A percentile compares a stretch with the other conserved stretches of the same genome.
Evolutionary conservation across 2,888 invertebrate genomes (phyloP).

Genomic region (Euproctis similis): DNA sequence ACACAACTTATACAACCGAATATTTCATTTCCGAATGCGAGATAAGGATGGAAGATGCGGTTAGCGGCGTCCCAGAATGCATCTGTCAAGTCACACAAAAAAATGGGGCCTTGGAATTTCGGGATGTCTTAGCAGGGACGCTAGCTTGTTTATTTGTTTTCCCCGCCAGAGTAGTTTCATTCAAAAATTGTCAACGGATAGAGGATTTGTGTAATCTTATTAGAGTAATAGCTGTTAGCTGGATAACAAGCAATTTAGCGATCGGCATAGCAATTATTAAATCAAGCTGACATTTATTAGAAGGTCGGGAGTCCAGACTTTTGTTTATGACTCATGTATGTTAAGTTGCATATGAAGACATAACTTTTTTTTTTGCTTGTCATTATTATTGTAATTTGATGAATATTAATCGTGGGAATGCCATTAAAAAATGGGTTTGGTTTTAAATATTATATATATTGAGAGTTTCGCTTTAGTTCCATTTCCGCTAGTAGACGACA

Average conservation of each 20-base stretch:
- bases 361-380: conserved; percentile 9
- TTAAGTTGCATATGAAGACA: too few relatives aligned
- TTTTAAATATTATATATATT: conserved; percentile 34
- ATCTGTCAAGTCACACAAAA: conserved; percentile 70
- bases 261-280: conserved; percentile 34
- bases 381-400: conserved; percentile 21
- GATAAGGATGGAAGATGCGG: conserved; percentile 72
- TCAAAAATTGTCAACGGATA: conserved; percentile 70
- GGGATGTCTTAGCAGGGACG: conserved; percentile 66
- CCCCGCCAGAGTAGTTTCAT: conserved; percentile 58
- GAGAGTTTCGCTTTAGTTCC: conserved; percentile 57
- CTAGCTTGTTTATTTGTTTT: conserved; percentile 70
- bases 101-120: conserved; percentile 66
- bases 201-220: conserved; percentile 73
- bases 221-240: conserved; percentile 54
- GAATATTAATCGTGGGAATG: conserved; percentile 30
- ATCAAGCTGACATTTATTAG: conserved; percentile 39
- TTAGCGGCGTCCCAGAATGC: conserved; percentile 70
- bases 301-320: conserved; percentile 8
- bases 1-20: conserved; percentile 40
- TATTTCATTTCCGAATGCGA: conserved; percentile 55
- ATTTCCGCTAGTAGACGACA: conserved; percentile 53
- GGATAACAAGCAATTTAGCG: conserved; percentile 57
- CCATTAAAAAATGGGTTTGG: too few relatives aligned
- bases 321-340: too few relatives aligned